Conservation (phyloP, 2,888 invertebrate genomes). For the Eudasyphora cyanicolor region DNA sequence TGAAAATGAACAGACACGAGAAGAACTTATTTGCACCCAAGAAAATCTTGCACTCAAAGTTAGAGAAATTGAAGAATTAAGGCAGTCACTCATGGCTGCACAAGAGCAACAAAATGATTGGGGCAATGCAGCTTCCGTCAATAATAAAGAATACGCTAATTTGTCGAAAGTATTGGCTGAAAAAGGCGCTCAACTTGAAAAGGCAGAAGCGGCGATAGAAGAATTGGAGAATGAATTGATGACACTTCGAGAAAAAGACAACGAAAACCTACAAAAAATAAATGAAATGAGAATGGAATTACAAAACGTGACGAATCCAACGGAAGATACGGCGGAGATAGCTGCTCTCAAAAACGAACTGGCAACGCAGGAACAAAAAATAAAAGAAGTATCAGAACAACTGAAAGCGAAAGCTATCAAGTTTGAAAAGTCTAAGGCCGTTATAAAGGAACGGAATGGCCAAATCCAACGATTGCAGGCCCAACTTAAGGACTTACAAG, state of each 20-base stretch:
- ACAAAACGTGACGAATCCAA: constrained; percentile 76
- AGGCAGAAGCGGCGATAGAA: constrained; percentile 63
- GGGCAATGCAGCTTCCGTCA: constrained; percentile 42
- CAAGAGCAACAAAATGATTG: constrained; percentile 58
- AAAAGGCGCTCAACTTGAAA: constrained; percentile 54
- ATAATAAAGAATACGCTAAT: constrained; percentile 52
- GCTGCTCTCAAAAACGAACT: constrained; percentile 3
- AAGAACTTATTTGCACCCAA: constrained; percentile 50
- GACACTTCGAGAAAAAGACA: constrained; percentile 58
- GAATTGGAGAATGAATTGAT: constrained; percentile 67
- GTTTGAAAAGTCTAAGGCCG: constrained; percentile 81
- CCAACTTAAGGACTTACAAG: constrained; percentile 70
- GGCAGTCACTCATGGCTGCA: constrained; percentile 51
- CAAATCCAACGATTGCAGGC: constrained; percentile 80
- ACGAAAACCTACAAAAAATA: constrained; percentile 41
- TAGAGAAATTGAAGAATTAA: constrained; percentile 53
- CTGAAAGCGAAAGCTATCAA: constrained; percentile 81
- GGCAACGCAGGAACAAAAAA: constrained; percentile 72
- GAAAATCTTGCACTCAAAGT: constrained; percentile 51
- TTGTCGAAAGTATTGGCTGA: constrained; percentile 60
- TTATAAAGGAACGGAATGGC: constrained; percentile 82
- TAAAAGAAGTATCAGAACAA: constrained; percentile 80
- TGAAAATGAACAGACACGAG: constrained; percentile 46
- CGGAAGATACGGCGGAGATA: neutral
- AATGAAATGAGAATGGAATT: constrained; percentile 79